Base-by-base conservation (phyloP, 2,797 vertebrate genomes). In the Acipenser ruthenus region DNA sequence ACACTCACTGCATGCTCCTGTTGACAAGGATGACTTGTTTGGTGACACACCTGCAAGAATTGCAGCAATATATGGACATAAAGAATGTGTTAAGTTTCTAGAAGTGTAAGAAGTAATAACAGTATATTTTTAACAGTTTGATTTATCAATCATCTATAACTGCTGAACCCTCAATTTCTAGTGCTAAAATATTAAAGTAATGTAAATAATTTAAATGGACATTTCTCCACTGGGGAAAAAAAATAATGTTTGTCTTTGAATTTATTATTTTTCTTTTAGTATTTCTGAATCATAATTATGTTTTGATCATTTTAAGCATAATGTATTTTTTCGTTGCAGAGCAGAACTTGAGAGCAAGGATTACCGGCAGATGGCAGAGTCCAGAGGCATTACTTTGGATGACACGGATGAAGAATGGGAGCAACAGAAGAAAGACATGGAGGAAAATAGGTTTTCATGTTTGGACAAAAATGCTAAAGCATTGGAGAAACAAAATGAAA, bases 21-120 rank as follows among this genome's bases (percentile, higher is more conserved):
- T 96, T 1, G 92, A 96, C 0, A 81, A 82, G 2, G 71, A 87
- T 0, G 94, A 96, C 75, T 78, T 85, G 74, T 93, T 89, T 0
- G 91, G 94, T 0, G 93, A 96, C 79, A 93, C 89, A 13, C 92
- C 95, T 0, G 76, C 67, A 48, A 88, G 92, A 67, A 82, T 96
- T 0, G 93, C 94, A 0, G 80, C 94, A 69, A 92, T 95, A 77
- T 98, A 97, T 0, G 94, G 93, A 6, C 93, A 97, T 77, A 78
- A 66, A 37, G 90, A 92, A 60, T 97, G 94, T 6, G 80, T 83
- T 65, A 68, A 50, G 10, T 95, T 94, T 81, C 85, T 98, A 56
- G 83, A 91, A 73, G 89, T 2, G 94, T 96, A 84, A 73, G 85
- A 80, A 64, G 48, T 47, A n/a, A 55, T 23, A n/a, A n/a, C 8